Base-by-base conservation (phyloP, 2,797 vertebrate species). In the Cyprinodon diabolis region DNA sequence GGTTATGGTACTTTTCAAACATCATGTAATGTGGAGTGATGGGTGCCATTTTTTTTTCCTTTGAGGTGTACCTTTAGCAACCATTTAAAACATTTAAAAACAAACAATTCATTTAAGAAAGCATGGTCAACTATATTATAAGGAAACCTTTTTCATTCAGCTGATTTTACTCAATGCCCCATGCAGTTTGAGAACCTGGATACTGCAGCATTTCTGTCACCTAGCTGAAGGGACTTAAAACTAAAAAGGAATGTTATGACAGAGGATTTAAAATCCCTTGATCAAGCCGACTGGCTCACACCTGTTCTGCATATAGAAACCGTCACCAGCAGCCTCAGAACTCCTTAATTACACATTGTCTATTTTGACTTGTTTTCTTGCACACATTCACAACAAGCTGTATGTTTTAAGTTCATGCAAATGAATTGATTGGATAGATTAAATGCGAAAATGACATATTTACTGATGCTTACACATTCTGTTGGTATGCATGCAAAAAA, bases 311-410 rank as follows among this genome's bases (percentile, higher is more conserved):
- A 60, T 60, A 10, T 68, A 13, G 66, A 73, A 62, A 30, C 48
- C 52, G 52, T 62, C 49, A 71, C 76, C 54, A 58, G 43, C 74
- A 45, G 54, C 75, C 62, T 71, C 14, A 21, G 23, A 21, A 56
- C 72, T 69, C 13, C 75, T 45, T 66, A 13, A 47, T 45, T 58
- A 12, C 52, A 47, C 56, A 69, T 49, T 69, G 69, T 66, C 55
- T 25, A 63, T 58, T 35, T 35, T 52, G 66, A 68, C 49, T 72
- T 76, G 77, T 89, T 83, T 68, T 76, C 58, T 63, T 80, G 79
- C 73, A 75, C 73, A 71, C 25, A 43, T n/a, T 48, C 21, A 21
- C 15, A 62, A 13, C 55, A 57, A 56, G 43, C 47, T 65, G 14
- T 35, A 76, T 71, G 66, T 1, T 15, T 47, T 66, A 17, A 45